Base-by-base conservation (phyloP, 2,888 invertebrate species). In the Anticlea derivata region DNA sequence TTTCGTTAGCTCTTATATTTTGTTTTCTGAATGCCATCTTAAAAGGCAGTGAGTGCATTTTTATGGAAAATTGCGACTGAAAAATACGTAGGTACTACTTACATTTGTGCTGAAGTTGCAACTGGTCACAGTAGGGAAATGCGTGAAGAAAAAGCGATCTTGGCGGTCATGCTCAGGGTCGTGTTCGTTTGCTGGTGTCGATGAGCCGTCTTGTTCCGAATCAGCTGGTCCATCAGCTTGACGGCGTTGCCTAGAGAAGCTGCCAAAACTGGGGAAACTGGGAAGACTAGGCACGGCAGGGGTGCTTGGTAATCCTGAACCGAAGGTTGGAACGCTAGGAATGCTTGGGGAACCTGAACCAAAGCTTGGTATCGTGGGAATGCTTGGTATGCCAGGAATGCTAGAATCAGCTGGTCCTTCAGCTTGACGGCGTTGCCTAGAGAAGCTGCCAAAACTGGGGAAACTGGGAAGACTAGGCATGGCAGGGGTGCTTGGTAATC, bases 21-120 rank as follows among this genome's bases (percentile, higher is more conserved):
- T n/a, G n/a, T n/a, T n/a, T n/a, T n/a, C n/a, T n/a, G n/a, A n/a
- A n/a, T n/a, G n/a, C n/a, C n/a, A n/a, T n/a, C n/a, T n/a, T n/a
- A n/a, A n/a, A n/a, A n/a, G n/a, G n/a, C n/a, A n/a, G n/a, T n/a
- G n/a, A n/a, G n/a, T n/a, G n/a, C n/a, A n/a, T n/a, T n/a, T n/a
- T n/a, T n/a, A n/a, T n/a, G n/a, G n/a, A n/a, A n/a, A n/a, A n/a
- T n/a, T n/a, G n/a, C n/a, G n/a, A n/a, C n/a, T n/a, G n/a, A n/a
- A n/a, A n/a, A n/a, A n/a, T n/a, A n/a, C n/a, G n/a, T n/a, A n/a
- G n/a, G n/a, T n/a, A n/a, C n/a, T n/a, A 45, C 55, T 59, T 60
- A 70, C 72, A 46, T 56, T 49, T 13, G 44, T 17, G 6, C 29
- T 23, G 24, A 12, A 72, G 46, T 70, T 60, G 54, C 70, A 71